Evolutionary conservation across 2,113 vertebrate species (phyloP), one percentile per base, ranked within the genome.

Genomic region (Istiophorus platypterus): DNA sequence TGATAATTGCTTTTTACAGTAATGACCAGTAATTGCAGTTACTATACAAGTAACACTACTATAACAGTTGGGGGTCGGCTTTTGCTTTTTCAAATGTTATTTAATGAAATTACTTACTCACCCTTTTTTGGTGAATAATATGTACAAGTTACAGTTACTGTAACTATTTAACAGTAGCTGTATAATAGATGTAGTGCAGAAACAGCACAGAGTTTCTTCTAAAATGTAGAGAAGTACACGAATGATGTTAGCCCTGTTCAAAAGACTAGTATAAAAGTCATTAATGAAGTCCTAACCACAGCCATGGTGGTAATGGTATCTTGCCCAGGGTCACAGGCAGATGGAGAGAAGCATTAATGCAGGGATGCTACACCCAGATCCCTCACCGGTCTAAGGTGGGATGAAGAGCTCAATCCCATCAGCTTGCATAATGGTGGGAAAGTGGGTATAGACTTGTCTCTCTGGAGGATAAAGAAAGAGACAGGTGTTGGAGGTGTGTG

Each of bases 291-390:
- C 65, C 52, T 49, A 29, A 29, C 9, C n/a, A 22, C 85, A 84
- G 91, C 82, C 89, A 70, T 89, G 78, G 51, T 85, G 81, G 86
- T 85, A 87, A 92, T 93, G 86, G 88, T 73, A 91, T 72, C 86
- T 80, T 90, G 90, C 90, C 80, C 12, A 34, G 90, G 83, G 87
- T 93, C 79, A 76, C 52, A 90, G 58, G 88, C 92, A 94, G 92
- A 90, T 93, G 91, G 76, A 81, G 84, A 90, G 94, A 94, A 86
- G 65, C 89, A 93, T 94, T 95, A 95, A 95, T 93, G 92, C 90
- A 85, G 65, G 82, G 93, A 86, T 86, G 89, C 94, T 95, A 78
- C 74, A 93, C 85, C 90, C 81, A 81, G 87, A 90, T 85, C 85
- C 92, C 84, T 91, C 47, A 27, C 83, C 93, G 93, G 91, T 92